Base-by-base conservation (phyloP, 2,113 vertebrate species). In the Vulpes vulpes region DNA sequence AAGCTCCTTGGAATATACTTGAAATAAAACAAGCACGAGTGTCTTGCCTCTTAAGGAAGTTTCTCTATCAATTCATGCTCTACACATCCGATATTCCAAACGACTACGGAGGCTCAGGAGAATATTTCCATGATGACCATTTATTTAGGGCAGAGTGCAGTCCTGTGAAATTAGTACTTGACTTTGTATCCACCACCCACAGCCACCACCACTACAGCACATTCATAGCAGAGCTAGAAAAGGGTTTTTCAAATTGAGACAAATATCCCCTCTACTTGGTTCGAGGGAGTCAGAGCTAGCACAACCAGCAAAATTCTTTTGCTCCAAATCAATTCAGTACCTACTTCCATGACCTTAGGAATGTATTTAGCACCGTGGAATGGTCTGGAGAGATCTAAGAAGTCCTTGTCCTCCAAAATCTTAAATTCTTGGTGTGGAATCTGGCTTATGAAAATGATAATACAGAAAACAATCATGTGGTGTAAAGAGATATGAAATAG, bases 1-100 rank as follows among this genome's bases (percentile, higher is more conserved):
- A 60, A 95, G 71, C 79, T 96, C 89, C 91, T 80, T 79, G 67
- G 38, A 84, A 88, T 91, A 95, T 35, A 91, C 85, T 91, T 86
- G 86, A 97, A 96, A 96, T 92, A 71, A 91, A 94, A 94, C 57
- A 96, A 78, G 82, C 14, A 9, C 3, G 5, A 95, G 27, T 76
- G 67, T 30, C 35, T 76, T 93, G 64, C 38, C 51, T 93, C 87
- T 96, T 89, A 83, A 93, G 87, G 51, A 94, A 89, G 25, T 80
- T 19, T 49, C 62, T 84, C 53, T 84, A 57, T 53, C 27, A 71
- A 49, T 30, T 62, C 49, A 94, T 16, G 32, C 64, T 95, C 20
- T 59, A 83, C 8, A 49, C 57, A 94, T 59, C 7, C 71, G 85
- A 22, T 60, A 89, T 93, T 84, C 49, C 25, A 88, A 91, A 38